Evolutionary conservation across 1,140 invertebrate species (phyloP).

Genomic region (Physella acuta): DNA sequence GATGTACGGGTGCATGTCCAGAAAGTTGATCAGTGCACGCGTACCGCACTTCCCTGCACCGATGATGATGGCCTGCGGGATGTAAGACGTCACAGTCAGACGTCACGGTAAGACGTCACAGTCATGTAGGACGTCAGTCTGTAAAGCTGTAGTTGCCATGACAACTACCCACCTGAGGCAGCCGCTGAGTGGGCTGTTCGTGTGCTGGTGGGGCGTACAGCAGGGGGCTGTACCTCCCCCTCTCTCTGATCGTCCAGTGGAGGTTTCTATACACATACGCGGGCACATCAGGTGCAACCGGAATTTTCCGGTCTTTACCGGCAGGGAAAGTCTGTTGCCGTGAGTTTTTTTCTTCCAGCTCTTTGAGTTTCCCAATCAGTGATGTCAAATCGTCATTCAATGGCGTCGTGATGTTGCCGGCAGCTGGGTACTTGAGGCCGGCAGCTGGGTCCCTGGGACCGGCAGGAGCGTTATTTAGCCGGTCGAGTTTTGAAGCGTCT

Average conservation of each 20-base stretch:
- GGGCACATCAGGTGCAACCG: too few species aligned
- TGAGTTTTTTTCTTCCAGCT: neutral
- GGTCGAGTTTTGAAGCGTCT: too few species aligned
- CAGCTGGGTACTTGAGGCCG: neutral
- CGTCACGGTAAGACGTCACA: neutral
- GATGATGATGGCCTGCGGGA: slow-evolving; percentile 53
- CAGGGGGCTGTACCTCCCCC: neutral
- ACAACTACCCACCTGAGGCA: neutral
- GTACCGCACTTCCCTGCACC: slow-evolving; percentile 62
- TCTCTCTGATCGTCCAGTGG: slow-evolving; percentile 4
- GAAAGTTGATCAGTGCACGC: slow-evolving; percentile 59
- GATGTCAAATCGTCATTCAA: neutral
- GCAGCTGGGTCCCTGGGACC: too few species aligned
- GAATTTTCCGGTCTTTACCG: neutral
- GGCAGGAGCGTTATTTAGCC: too few species aligned
- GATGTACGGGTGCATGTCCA: slow-evolving; percentile 58
- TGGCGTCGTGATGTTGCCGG: neutral
- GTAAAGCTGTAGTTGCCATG: neutral
- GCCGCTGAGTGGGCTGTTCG: neutral
- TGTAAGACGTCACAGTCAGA: neutral
- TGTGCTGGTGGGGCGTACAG: neutral
- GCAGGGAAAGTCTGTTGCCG: neutral
- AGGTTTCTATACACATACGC: neutral
- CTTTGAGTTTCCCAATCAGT: neutral
- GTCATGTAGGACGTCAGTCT: neutral